Evolutionary conservation across 1,140 invertebrate species (phyloP).

Genomic region (Calephelis virginiensis): DNA sequence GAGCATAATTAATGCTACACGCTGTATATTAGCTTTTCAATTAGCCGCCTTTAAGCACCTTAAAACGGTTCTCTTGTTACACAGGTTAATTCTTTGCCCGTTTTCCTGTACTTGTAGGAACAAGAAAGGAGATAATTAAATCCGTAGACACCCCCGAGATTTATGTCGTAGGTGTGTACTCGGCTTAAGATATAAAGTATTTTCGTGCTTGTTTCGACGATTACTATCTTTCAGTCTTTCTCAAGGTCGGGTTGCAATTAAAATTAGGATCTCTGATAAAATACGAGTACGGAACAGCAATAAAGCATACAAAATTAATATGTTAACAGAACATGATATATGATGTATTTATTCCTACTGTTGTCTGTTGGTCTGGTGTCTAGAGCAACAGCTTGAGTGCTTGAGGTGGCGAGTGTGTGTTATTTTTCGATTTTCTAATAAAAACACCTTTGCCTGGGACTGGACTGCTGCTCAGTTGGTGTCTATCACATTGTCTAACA

Average conservation of each 20-base stretch:
- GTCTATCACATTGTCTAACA: no score
- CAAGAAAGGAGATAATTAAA: slow-evolving; percentile 68
- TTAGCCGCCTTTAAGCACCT: slow-evolving; percentile 66
- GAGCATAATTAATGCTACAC: slow-evolving; percentile 70
- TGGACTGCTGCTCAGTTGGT: no score
- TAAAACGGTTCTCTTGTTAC: slow-evolving; percentile 61
- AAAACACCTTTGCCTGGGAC: no score
- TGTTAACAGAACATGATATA: no score
- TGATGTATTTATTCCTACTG: no score
- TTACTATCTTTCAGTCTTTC: not conserved
- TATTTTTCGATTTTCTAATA: no score
- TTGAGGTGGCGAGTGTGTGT: no score
- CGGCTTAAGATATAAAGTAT: slow-evolving; percentile 38
- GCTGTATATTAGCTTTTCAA: slow-evolving; percentile 71
- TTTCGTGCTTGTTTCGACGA: slow-evolving; percentile 20
- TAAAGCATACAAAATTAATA: no score
- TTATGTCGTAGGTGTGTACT: slow-evolving; percentile 38
- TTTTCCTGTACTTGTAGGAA: slow-evolving; percentile 39
- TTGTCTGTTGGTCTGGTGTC: no score
- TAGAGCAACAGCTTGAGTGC: no score
- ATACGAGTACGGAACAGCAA: no score
- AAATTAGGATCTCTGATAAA: not conserved
- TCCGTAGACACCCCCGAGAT: slow-evolving; percentile 44
- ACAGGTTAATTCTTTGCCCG: slow-evolving; percentile 38
- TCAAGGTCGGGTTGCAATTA: not conserved